Conservation (phyloP, 2,797 vertebrate genomes). For the Kryptolebias ocellatus region DNA sequence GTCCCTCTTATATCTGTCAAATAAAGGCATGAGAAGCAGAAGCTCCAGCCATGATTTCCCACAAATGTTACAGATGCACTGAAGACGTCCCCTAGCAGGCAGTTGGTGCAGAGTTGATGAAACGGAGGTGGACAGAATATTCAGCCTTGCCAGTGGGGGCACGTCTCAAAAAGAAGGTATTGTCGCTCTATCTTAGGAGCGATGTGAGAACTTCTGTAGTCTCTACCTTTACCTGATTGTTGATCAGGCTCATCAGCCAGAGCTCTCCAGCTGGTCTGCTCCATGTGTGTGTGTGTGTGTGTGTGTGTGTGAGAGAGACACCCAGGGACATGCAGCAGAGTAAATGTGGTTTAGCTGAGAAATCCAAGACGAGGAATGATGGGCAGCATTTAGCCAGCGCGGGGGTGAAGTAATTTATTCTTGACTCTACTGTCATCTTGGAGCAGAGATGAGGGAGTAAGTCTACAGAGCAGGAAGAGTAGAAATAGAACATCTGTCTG, state of each 20-base stretch:
- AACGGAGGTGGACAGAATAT: slow-evolving; percentile 35
- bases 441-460: slow-evolving; percentile 54
- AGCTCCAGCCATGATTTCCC: background rate
- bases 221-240: slow-evolving; percentile 44
- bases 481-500: slow-evolving; percentile 58
- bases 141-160: slow-evolving; percentile 8
- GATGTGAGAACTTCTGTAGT: slow-evolving; percentile 37
- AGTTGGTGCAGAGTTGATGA: slow-evolving; percentile 18
- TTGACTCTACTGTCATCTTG: slow-evolving; percentile 48
- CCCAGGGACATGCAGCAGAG: slow-evolving; percentile 38
- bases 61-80: slow-evolving; percentile 13
- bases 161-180: slow-evolving; percentile 42
- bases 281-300: slow-evolving; percentile 18
- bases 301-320: slow-evolving; percentile 7
- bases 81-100: slow-evolving; percentile 11
- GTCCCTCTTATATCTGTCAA: slow-evolving; percentile 8
- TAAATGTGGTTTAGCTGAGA: slow-evolving; percentile 31
- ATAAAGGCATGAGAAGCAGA: background rate
- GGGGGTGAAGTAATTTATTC: slow-evolving; percentile 63
- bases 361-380: slow-evolving; percentile 27
- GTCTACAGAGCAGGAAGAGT: slow-evolving; percentile 33
- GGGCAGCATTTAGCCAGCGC: slow-evolving; percentile 54
- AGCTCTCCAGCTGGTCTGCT: slow-evolving; percentile 56
- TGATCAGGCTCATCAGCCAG: slow-evolving; percentile 58
- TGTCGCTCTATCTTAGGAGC: slow-evolving; percentile 37